Evolutionary conservation across 2,113 vertebrate genomes (phyloP).

Genomic region (Aramus guarauna): DNA sequence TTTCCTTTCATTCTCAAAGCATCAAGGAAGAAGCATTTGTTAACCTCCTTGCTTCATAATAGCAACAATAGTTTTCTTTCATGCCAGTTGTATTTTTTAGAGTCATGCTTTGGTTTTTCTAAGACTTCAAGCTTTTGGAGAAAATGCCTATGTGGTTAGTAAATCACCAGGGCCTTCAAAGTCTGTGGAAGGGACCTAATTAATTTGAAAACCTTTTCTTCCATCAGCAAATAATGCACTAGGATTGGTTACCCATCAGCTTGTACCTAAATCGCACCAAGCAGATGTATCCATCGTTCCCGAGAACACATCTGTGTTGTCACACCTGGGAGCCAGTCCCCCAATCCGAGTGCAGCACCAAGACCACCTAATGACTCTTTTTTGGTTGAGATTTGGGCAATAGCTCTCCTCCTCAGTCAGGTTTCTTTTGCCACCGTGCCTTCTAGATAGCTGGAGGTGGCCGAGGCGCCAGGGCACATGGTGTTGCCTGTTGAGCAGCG

Average conservation of each 20-base stretch:
- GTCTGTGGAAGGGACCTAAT: background rate
- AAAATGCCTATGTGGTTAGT: background rate
- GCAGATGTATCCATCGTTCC: background rate
- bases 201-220: background rate
- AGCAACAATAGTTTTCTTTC: background rate
- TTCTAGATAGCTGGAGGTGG: background rate
- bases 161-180: background rate
- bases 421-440: background rate
- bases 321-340: background rate
- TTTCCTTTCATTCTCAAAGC: background rate
- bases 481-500: background rate
- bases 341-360: fast-evolving
- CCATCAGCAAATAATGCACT: background rate
- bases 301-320: background rate
- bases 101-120: background rate
- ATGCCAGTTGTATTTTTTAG: background rate
- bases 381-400: background rate
- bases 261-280: background rate
- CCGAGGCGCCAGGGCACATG: too few species aligned
- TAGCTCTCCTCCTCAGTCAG: background rate
- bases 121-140: background rate
- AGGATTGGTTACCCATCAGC: background rate
- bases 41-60: background rate
- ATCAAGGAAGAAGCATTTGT: background rate
- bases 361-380: background rate